Conservation (phyloP, 92 coral and sea anemone species). For the Chrysogorgia sp. region DNA sequence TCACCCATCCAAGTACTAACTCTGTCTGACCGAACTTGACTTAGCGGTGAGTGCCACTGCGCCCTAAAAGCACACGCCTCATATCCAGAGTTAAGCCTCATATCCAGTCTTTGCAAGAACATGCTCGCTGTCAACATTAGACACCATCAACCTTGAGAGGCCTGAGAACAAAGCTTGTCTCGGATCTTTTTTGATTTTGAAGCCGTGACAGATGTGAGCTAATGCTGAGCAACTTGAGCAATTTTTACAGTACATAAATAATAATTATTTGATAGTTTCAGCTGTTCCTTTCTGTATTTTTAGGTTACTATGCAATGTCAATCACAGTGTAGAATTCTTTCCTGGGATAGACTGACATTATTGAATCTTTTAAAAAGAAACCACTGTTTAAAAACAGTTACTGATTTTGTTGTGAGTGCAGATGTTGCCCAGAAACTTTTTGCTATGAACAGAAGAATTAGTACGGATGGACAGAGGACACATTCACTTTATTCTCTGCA, state of each 20-base stretch:
- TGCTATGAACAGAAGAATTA: conserved; percentile 13
- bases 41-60: too few relatives aligned
- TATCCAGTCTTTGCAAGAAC: too few relatives aligned
- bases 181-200: too few relatives aligned
- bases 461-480: not conserved
- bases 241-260: not conserved
- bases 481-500: conserved; percentile 35
- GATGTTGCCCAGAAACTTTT: conserved; percentile 43
- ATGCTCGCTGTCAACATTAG: too few relatives aligned
- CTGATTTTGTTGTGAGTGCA: conserved; percentile 26
- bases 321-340: conserved; percentile 21
- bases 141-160: too few relatives aligned
- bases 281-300: not conserved
- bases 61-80: too few relatives aligned
- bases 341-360: conserved; percentile 34
- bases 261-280: not conserved
- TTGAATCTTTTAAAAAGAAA: conserved; percentile 14
- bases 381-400: conserved; percentile 29
- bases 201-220: too few relatives aligned
- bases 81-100: not conserved
- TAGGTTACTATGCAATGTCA: conserved; percentile 31
- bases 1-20: too few relatives aligned
- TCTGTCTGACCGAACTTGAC: too few relatives aligned
- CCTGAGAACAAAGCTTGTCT: too few relatives aligned
- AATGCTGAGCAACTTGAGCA: not conserved